Evolutionary conservation across 2,797 vertebrate genomes (phyloP), one percentile per base, ranked within the genome.

Genomic region (Allochrocebus solatus): DNA sequence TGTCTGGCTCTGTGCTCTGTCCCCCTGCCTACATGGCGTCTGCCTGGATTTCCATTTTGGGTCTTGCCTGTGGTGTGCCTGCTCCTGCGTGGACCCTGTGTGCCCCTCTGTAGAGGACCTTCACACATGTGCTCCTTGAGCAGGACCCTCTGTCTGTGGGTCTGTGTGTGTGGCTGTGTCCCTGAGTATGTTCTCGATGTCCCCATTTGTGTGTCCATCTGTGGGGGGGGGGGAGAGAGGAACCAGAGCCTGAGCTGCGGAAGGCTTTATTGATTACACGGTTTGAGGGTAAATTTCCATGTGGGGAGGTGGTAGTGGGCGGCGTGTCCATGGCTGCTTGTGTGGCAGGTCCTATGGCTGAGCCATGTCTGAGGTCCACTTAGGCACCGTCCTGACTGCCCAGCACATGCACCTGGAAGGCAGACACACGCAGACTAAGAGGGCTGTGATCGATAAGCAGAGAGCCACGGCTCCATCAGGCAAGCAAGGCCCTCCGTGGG

Each of bases 321-420:
- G 9, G 11, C 0, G 8, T 22, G 17, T 55, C 78, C 43, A 0
- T 9, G 43, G 74, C 33, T 36, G 67, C 82, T 67, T 39, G 36
- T 50, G 33, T 14, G 46, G 87, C 79, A 57, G 86, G 26, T 91
- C 82, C 96, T 55, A 3, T 14, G 86, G 36, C 74, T 78, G 41
- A 75, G 87, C 61, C 39, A 12, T 2, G 1, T 41, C 59, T 39
- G 59, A 7, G 55, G 84, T 76, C 82, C 30, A 2, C 50, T 93
- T 82, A 97, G 76, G 93, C 61, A 0, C 48, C 48, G 0, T 92
- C 95, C 75, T 61, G 8, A 50, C 39, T 57, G 50, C 97, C 94
- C 91, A 98, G 83, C 50, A 98, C 97, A 92, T 91, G 96, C 10
- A 97, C 96, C 98, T 98, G 79, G 36, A 98, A 97, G 57, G 64